Conservation (phyloP, 2,888 invertebrate genomes). For the Mimas tiliae region DNA sequence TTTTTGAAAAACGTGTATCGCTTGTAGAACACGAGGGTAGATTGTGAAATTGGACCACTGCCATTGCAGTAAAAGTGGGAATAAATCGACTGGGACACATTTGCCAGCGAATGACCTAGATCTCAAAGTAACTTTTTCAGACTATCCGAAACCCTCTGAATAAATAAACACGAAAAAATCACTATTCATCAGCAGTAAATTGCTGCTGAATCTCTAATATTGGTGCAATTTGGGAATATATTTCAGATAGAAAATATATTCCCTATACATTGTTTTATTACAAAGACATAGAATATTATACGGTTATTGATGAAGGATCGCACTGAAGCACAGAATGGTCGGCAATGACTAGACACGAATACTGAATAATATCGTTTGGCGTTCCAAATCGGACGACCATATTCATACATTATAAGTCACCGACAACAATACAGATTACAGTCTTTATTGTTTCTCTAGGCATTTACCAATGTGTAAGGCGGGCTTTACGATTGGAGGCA, state of each 20-base stretch:
- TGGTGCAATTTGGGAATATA: conserved; percentile 1
- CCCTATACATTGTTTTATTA: conserved; percentile 2
- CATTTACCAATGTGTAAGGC: conserved; percentile 65
- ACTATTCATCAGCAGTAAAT: conserved; percentile 22
- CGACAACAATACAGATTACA: conserved; percentile 62
- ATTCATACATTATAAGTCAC: conserved; percentile 55
- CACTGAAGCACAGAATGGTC: conserved; percentile 18
- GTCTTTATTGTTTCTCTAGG: conserved; percentile 67
- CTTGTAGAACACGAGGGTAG: conserved; percentile 70
- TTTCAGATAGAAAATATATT: background rate
- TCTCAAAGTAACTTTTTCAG: conserved; percentile 61
- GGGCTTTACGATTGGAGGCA: conserved; percentile 75
- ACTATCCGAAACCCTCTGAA: conserved; percentile 38
- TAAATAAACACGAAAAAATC: conserved; percentile 20
- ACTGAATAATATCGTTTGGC: conserved; percentile 45
- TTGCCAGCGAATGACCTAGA: conserved; percentile 72
- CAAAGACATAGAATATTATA: conserved; percentile 2
- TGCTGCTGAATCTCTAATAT: conserved; percentile 14
- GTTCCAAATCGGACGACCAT: conserved; percentile 43
- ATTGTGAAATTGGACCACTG: conserved; percentile 78
- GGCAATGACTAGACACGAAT: conserved; percentile 46
- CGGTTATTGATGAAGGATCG: conserved; percentile 18
- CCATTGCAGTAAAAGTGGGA: conserved; percentile 82
- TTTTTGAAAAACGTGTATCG: conserved; percentile 73
- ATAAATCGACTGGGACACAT: conserved; percentile 77